A percentile compares a stretch with the other conserved stretches of the same genome.
phyloP scores from a whole-genome alignment of 2,113 vertebrate genomes.

The Pelodiscus sinensis region DNA sequence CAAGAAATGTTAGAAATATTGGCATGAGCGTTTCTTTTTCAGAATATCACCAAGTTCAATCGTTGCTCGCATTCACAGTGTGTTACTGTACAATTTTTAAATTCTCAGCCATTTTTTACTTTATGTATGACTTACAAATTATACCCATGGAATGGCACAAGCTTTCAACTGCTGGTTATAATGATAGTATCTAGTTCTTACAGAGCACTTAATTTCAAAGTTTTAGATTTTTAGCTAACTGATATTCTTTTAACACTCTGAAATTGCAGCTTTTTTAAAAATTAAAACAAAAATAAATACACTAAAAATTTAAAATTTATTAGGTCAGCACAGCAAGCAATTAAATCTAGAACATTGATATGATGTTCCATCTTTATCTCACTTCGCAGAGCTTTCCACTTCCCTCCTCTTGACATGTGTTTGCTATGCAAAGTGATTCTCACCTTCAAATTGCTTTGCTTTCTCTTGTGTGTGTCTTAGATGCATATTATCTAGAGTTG shows the following conservation, averaged over 20 bases:
- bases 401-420: not conserved
- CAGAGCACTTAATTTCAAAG: not conserved
- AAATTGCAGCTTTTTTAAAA: not conserved
- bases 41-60: not conserved
- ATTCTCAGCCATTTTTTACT: not conserved
- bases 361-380: not conserved
- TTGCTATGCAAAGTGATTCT: not conserved
- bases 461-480: not conserved
- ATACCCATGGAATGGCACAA: not conserved
- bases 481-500: not conserved
- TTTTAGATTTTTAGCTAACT: not conserved
- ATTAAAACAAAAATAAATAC: not conserved
- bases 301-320: not conserved
- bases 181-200: not conserved
- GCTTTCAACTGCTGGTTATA: not conserved
- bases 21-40: not conserved
- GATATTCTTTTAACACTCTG: not conserved
- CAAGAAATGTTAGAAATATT: not conserved
- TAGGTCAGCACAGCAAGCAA: not conserved
- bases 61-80: not conserved
- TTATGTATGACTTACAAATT: no score
- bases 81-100: not conserved
- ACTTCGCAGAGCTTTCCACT: not conserved
- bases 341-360: not conserved
- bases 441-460: not conserved